phyloP scores from a whole-genome alignment of 2,888 invertebrate species.

The Gymnoscelis rufifasciata region DNA sequence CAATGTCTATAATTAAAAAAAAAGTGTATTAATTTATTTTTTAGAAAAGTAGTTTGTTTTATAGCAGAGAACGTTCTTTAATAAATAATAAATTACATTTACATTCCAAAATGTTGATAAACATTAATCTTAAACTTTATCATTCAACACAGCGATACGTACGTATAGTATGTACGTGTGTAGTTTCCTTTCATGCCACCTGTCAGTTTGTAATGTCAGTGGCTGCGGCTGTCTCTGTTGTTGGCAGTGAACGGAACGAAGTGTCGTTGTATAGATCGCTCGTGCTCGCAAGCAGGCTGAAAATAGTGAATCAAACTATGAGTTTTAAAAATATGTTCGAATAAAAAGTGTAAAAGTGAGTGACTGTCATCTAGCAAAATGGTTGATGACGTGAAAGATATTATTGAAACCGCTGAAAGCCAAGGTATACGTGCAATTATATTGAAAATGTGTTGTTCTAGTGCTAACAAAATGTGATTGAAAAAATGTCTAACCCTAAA shows the following conservation, averaged over 20 bases:
- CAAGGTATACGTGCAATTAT: constrained; percentile 74
- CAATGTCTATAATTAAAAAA: no score
- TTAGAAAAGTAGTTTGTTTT: no score
- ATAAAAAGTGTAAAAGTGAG: constrained; percentile 76
- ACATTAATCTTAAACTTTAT: no score
- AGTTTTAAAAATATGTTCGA: constrained; percentile 78
- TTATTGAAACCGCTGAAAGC: constrained; percentile 76
- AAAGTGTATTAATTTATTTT: no score
- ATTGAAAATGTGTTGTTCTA: constrained; percentile 65
- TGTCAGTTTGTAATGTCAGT: constrained; percentile 39
- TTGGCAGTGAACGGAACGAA: constrained; percentile 77
- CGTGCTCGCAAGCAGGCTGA: constrained; percentile 75
- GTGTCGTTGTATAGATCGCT: constrained; percentile 76
- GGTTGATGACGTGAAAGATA: constrained; percentile 78
- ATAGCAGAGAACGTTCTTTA: no score
- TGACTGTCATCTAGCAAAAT: constrained; percentile 78
- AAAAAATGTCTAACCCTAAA: constrained; percentile 74
- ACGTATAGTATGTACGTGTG: background rate
- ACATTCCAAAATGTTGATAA: no score
- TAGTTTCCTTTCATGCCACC: constrained; percentile 33
- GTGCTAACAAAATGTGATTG: constrained; percentile 67
- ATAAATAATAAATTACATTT: no score
- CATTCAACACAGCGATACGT: background rate
- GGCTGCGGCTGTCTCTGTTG: constrained; percentile 16
- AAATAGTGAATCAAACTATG: constrained; percentile 78